phyloP scores from a whole-genome alignment of 2,113 vertebrate genomes.

The Corvus hawaiiensis region DNA sequence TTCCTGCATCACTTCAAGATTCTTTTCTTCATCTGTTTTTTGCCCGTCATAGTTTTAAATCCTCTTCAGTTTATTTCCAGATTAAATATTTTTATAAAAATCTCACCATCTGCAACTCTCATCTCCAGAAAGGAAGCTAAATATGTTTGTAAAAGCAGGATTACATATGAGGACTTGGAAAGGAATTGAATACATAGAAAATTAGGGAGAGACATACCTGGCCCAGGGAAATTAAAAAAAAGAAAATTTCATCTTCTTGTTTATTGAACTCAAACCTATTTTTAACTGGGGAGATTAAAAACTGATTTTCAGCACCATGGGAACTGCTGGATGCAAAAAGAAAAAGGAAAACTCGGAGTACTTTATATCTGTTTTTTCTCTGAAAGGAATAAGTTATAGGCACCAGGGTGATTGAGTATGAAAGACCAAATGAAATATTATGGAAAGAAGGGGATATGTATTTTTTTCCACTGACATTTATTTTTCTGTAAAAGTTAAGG shows the following conservation, averaged over 20 bases:
- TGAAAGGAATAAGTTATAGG: background rate
- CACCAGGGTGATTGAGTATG: background rate
- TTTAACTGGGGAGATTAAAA: conserved; percentile 24
- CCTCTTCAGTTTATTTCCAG: conserved; percentile 44
- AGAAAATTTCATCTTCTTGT: background rate
- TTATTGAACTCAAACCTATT: background rate
- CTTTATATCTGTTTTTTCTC: background rate
- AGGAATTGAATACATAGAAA: background rate
- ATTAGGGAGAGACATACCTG: background rate
- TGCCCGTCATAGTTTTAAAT: background rate
- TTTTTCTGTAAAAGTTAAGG: background rate
- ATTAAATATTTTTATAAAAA: conserved; percentile 48
- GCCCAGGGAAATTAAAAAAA: background rate
- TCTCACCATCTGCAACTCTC: conserved; percentile 33
- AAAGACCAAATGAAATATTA: background rate
- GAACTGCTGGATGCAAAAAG: background rate
- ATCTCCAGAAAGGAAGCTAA: conserved; percentile 15
- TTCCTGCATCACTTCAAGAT: background rate
- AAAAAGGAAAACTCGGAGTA: background rate
- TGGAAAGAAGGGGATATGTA: background rate
- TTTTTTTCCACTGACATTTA: background rate
- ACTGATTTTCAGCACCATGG: background rate
- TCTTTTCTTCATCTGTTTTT: background rate
- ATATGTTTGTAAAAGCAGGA: conserved; percentile 16
- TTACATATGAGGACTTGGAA: conserved; percentile 3